Evolutionary conservation across 1,140 invertebrate genomes (phyloP).

Genomic region (Bombus waltoni): DNA sequence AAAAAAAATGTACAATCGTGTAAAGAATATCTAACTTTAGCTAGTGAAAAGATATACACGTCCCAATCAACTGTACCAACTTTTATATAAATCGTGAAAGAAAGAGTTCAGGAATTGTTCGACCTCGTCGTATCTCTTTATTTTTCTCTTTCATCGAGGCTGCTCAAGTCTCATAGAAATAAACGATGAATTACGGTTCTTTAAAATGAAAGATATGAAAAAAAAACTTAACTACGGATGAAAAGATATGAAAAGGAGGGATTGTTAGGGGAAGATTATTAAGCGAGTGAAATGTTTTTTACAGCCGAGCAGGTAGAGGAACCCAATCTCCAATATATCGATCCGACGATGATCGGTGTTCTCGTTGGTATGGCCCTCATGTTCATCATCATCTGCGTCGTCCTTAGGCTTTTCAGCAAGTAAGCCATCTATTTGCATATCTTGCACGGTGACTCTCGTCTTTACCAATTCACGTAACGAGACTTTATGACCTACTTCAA

Average conservation of each 20-base stretch:
- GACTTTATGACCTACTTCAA: conserved; percentile 35
- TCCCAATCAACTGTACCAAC: neutral
- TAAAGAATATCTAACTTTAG: neutral
- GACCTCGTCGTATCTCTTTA: neutral
- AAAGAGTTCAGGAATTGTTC: neutral
- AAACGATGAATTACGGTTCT: neutral
- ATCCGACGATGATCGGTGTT: conserved; percentile 95
- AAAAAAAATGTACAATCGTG: neutral
- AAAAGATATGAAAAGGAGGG: neutral
- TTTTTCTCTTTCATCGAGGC: neutral
- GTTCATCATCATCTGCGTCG: conserved; percentile 97
- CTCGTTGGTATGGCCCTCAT: conserved; percentile 95
- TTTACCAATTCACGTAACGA: conserved; percentile 16
- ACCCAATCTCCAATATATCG: conserved; percentile 85
- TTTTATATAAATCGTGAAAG: neutral
- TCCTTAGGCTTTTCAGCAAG: conserved; percentile 96
- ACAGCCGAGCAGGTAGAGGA: conserved; percentile 82
- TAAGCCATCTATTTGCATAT: conserved; percentile 82
- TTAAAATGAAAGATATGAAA: neutral
- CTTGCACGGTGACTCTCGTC: neutral
- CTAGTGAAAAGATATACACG: neutral
- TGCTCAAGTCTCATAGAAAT: neutral
- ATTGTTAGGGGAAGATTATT: neutral
- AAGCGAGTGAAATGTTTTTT: conserved; percentile 29
- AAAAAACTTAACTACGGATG: neutral